Evolutionary conservation across 2,888 invertebrate species (phyloP).

Genomic region (Molanna angustata): DNA sequence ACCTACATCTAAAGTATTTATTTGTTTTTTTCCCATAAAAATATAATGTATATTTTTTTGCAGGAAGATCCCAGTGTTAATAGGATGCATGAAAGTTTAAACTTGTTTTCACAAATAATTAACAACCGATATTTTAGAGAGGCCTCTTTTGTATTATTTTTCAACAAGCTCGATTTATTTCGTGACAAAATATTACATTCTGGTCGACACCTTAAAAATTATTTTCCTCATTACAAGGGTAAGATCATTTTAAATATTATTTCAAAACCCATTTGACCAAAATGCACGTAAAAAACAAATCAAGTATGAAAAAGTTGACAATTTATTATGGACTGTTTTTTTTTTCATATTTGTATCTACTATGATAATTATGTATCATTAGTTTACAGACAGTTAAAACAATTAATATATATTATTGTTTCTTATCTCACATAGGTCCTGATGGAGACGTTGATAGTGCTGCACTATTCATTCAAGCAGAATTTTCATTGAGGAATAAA

Average conservation of each 20-base stretch:
- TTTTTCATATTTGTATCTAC: too few relatives aligned
- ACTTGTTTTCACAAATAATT: slow-evolving; percentile 61
- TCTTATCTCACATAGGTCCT: too few relatives aligned
- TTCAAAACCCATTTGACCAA: too few relatives aligned
- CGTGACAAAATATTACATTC: slow-evolving; percentile 63
- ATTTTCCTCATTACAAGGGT: slow-evolving; percentile 60
- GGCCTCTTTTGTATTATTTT: slow-evolving; percentile 60
- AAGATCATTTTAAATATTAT: slow-evolving; percentile 29
- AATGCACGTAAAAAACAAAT: too few relatives aligned
- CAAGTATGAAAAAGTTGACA: too few relatives aligned
- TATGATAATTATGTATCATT: too few relatives aligned
- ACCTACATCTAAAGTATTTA: too few relatives aligned
- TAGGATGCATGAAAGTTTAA: slow-evolving; percentile 61
- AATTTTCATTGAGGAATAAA: slow-evolving; percentile 56
- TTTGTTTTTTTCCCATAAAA: too few relatives aligned
- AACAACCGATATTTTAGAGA: slow-evolving; percentile 63
- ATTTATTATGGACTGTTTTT: too few relatives aligned
- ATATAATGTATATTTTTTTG: slow-evolving; percentile 34
- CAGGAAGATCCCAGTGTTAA: slow-evolving; percentile 61
- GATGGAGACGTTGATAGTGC: slow-evolving; percentile 62
- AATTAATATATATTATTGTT: too few relatives aligned
- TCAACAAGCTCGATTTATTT: slow-evolving; percentile 65
- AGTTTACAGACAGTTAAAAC: too few relatives aligned
- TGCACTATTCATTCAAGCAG: slow-evolving; percentile 61
- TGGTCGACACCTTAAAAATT: slow-evolving; percentile 57